Evolutionary conservation across 2,113 vertebrate species (phyloP).

Genomic region (Tupaia tana): DNA sequence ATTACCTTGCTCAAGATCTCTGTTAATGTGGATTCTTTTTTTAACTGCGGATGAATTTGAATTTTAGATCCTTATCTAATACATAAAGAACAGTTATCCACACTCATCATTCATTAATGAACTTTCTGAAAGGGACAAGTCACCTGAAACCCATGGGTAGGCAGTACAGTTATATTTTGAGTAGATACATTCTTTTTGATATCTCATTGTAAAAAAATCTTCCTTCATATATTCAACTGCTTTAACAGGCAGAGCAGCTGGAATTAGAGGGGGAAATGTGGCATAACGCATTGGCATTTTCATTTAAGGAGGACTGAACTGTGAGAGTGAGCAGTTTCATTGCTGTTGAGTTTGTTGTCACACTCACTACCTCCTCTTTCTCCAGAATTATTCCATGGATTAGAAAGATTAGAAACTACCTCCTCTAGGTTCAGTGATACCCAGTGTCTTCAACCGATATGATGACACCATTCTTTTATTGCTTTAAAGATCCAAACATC

Average conservation of each 20-base stretch:
- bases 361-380: not conserved
- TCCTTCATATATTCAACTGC: not conserved
- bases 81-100: not conserved
- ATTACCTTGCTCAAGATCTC: not conserved
- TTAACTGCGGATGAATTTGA: not conserved
- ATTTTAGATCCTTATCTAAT: not conserved
- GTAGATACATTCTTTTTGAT: not conserved
- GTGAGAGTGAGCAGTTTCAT: not conserved
- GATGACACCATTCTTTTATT: not conserved
- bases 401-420: not conserved
- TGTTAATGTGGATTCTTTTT: not conserved
- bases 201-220: slow-evolving; percentile 31
- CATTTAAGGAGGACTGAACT: not conserved
- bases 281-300: not conserved
- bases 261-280: not conserved
- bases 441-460: not conserved
- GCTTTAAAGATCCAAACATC: not conserved
- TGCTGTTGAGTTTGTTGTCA: not conserved
- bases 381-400: not conserved
- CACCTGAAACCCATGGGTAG: not conserved
- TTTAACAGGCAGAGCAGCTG: not conserved
- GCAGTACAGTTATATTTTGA: not conserved
- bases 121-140: not conserved
- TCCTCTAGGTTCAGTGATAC: not conserved
- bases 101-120: not conserved